Base-by-base conservation (phyloP, 2,113 vertebrate genomes). In the Triplophysa rosa region DNA sequence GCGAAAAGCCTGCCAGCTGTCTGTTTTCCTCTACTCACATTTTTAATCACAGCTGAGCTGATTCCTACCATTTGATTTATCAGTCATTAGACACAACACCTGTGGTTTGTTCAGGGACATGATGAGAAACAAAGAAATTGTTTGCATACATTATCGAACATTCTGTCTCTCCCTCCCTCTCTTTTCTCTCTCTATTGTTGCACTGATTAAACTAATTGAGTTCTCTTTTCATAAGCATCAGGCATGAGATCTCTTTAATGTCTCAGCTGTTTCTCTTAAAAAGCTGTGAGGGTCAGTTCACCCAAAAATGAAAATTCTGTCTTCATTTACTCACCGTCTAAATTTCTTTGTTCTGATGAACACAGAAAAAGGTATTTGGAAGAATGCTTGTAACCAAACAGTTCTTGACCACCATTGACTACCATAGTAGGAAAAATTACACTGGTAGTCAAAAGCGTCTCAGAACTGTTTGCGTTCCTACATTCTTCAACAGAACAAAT, bases 1-100 rank as follows among this genome's bases (percentile, higher is more conserved):
- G 82, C 86, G 81, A 78, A 75, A 71, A 24, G 10, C 78, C 77
- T 80, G 80, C 69, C 79, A 83, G 68, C 70, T 71, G 59, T 56
- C 74, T 45, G 24, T 24, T 37, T 24, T 65, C 23, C 65, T 67
- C 71, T 6, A 56, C 61, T 70, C 63, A 80, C 14, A 24, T 37
- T 52, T 24, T 72, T 78, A 62, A 72, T 71, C 54, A 66, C 76
- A 63, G 67, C 69, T 37, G 80, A 75, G 73, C 69, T 40, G 21
- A 40, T 64, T 76, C 49, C 77, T 54, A 67, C 73, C 65, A 68
- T 75, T 77, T 65, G 21, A 67, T 81, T 77, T 77, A 66, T 65
- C 62, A 65, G 74, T 66, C 74, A 76, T 67, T 52, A 64, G 26
- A 29, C 17, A 54, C 64, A 67, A 47, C 64, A 45, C 76, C 64